phyloP scores from a whole-genome alignment of 2,113 vertebrate species.

The Psilopogon haemacephalus region DNA sequence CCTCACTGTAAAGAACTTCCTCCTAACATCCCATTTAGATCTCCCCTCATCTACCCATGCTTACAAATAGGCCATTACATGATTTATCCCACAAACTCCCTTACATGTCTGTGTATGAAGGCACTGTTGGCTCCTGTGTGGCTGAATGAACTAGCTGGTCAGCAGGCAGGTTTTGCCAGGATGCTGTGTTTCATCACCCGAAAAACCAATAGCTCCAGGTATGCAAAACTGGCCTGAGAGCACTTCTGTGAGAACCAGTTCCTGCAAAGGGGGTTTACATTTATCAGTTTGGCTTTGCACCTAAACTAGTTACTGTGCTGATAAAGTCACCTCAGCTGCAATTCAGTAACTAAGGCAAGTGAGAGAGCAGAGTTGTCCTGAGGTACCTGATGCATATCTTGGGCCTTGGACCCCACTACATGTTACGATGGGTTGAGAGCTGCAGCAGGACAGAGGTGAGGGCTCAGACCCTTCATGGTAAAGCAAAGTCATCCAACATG shows the following conservation, averaged over 20 bases:
- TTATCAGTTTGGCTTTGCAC: not conserved
- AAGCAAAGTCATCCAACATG: not conserved
- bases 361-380: not conserved
- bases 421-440: rapidly evolving
- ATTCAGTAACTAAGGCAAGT: not conserved
- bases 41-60: not conserved
- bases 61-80: not conserved
- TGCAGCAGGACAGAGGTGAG: not conserved
- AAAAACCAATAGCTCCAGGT: not conserved
- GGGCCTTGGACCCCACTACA: not conserved
- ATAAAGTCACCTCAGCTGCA: not conserved
- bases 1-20: too few species aligned
- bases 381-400: not conserved
- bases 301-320: not conserved
- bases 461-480: not conserved
- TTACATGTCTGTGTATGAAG: not conserved
- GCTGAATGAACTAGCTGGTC: not conserved
- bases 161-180: not conserved
- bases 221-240: not conserved
- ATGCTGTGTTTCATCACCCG: not conserved
- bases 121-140: not conserved
- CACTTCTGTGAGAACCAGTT: not conserved
- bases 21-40: too few species aligned
- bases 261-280: not conserved
- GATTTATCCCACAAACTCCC: not conserved